Evolutionary conservation across 2,888 invertebrate species (phyloP), one percentile per base, ranked within the genome.

Genomic region (Nipponacmea schrenckii): DNA sequence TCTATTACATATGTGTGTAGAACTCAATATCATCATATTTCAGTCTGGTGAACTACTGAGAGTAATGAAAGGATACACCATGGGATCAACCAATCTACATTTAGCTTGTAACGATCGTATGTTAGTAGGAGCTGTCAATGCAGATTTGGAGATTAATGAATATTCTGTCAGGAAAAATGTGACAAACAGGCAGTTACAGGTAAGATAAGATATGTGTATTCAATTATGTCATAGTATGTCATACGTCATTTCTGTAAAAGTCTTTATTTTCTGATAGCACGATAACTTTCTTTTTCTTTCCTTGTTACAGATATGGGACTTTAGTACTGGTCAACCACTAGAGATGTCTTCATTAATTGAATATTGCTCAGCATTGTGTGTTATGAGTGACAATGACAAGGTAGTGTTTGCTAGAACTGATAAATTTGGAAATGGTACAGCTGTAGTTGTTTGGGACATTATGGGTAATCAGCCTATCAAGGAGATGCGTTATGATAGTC

Each of bases 71-170:
- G 89, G 89, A 17, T 86, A 87, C 27, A 83, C 84, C 5, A 78
- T 86, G 7, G 88, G 88, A 17, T 88, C 88, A 5, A 88, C 89
- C 8, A 84, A 87, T 71, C 82, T 89, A 5, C 88, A 89, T 75
- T 78, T 89, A 12, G 88, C 88, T 12, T 84, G 84, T 75, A 83
- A 84, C 27, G 89, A 89, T 74, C 75, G 84, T 0, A 79, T 88
- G n/a, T 77, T 89, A 67, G 87, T 88, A 1, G 89, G 89, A 26
- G 87, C 87, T 56, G 88, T 89, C 44, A 85, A 88, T 44, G 86
- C 87, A 50, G 85, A 89, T 73, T 76, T 87, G 69, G 85, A 86
- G 73, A 79, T 85, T 27, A 83, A 84, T 70, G 85, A 86, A 75
- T 81, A 80, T 67, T 83, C 84, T 15, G 79, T 81, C 45, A 78